A percentile compares a stretch with the other conserved stretches of the same genome.
Conservation (phyloP, 64 coral and sea anemone species). For the Exaiptasia diaphana region DNA sequence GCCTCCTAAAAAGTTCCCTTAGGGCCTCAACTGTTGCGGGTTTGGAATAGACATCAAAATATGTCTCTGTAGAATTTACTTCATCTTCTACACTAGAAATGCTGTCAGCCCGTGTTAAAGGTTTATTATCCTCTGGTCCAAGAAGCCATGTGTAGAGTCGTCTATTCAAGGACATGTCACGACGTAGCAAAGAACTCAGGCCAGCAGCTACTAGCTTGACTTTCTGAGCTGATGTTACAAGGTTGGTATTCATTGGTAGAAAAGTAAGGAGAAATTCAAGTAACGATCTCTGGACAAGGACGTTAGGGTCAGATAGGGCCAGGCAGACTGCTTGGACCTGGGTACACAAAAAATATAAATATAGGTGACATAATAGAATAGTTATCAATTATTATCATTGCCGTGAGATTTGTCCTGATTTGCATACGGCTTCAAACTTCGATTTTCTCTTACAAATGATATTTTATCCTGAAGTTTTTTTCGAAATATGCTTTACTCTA, state of each 20-base stretch:
- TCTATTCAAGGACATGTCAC: conserved; percentile 91
- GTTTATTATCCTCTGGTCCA: conserved; percentile 21
- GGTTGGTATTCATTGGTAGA: conserved; percentile 47
- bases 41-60: conserved; percentile 55
- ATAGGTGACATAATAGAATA: no score
- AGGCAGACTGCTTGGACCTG: conserved; percentile 68
- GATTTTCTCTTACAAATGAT: no score
- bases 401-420: no score
- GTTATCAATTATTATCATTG: no score
- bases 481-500: no score
- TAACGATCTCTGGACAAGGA: conserved; percentile 74
- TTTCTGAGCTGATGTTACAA: conserved; percentile 26
- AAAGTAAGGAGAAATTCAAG: conserved; percentile 70
- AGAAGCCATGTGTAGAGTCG: conserved; percentile 87
- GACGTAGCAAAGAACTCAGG: conserved; percentile 60
- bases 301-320: conserved; percentile 68
- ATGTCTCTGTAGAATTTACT: conserved; percentile 24
- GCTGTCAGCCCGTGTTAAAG: conserved; percentile 41
- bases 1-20: conserved; percentile 28
- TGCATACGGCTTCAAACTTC: no score
- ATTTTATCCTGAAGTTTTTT: no score
- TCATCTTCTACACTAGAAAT: conserved; percentile 58
- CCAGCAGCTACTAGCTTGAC: conserved; percentile 53
- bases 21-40: conserved; percentile 64
- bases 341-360: background rate